A percentile compares a stretch with the other conserved stretches of the same genome.
These are phyloP conservation scores for Nasonia vitripennis DNA, from an alignment of 1,140 invertebrate species.

Conservation along the genomic window DNA sequence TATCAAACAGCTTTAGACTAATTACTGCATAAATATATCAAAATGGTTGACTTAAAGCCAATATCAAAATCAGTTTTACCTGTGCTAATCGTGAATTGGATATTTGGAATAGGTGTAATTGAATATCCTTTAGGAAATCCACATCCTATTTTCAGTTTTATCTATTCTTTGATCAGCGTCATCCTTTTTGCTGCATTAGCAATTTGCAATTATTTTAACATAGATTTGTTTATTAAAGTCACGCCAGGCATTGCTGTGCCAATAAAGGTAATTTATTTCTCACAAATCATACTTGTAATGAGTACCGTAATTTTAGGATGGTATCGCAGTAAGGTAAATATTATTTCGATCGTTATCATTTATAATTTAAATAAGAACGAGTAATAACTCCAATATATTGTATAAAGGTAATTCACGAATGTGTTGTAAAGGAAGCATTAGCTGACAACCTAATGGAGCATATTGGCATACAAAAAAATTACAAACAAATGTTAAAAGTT, in stretches of 20 bases:
- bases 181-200: background rate
- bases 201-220: background rate
- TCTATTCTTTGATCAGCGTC: background rate
- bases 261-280: background rate
- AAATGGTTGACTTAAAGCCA: background rate
- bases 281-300: background rate
- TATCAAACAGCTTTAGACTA: too few relatives aligned
- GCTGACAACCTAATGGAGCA: conserved; percentile 48
- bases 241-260: background rate
- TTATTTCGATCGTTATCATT: too few relatives aligned
- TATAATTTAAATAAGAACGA: too few relatives aligned
- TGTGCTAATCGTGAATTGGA: conserved; percentile 33
- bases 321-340: background rate
- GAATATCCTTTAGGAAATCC: conserved; percentile 40
- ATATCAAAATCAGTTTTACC: background rate
- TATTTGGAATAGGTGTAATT: conserved; percentile 45
- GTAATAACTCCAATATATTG: background rate
- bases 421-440: conserved; percentile 15
- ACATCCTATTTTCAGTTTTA: conserved; percentile 17
- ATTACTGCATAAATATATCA: too few relatives aligned
- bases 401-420: background rate
- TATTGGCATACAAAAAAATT: conserved; percentile 46
- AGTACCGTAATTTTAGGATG: background rate
- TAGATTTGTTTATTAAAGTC: background rate
- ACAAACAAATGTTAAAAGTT: background rate